Conservation (phyloP, 2,113 vertebrate species). For the Lonchura striata region DNA sequence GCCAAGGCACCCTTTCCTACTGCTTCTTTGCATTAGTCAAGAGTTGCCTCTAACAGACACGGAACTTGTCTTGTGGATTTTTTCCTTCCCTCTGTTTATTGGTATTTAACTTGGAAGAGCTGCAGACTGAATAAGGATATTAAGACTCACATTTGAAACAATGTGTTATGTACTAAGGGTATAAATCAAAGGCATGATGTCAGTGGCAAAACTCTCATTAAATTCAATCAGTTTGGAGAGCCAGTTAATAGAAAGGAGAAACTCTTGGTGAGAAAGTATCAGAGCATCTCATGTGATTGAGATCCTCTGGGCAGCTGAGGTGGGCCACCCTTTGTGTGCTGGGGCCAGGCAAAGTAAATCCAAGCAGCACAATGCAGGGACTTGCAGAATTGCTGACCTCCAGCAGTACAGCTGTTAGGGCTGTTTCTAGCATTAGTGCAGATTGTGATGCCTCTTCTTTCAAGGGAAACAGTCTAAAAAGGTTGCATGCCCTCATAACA, state of each 20-base stretch:
- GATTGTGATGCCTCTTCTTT: background rate
- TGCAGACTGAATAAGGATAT: background rate
- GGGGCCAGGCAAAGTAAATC: background rate
- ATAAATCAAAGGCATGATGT: constrained; percentile 38
- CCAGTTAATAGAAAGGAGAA: background rate
- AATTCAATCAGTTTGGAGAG: background rate
- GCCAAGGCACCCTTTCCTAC: background rate
- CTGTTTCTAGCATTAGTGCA: background rate
- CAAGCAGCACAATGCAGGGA: background rate
- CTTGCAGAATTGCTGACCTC: background rate
- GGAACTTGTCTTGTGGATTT: background rate
- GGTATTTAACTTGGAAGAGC: background rate
- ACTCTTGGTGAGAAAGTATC: background rate
- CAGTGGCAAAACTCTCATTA: constrained; percentile 12
- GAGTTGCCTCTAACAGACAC: background rate
- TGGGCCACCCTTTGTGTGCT: background rate
- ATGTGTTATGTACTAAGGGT: background rate
- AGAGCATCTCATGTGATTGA: background rate
- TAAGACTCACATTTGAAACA: constrained; percentile 1
- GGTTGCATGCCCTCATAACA: background rate
- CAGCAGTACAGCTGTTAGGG: background rate
- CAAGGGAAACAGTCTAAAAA: background rate
- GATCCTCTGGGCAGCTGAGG: background rate
- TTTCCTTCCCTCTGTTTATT: background rate
- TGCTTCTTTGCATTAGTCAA: background rate